A percentile compares a stretch with the other conserved stretches of the same genome.
Conservation (phyloP, 2,888 invertebrate genomes). For the Chloroclysta siterata region DNA sequence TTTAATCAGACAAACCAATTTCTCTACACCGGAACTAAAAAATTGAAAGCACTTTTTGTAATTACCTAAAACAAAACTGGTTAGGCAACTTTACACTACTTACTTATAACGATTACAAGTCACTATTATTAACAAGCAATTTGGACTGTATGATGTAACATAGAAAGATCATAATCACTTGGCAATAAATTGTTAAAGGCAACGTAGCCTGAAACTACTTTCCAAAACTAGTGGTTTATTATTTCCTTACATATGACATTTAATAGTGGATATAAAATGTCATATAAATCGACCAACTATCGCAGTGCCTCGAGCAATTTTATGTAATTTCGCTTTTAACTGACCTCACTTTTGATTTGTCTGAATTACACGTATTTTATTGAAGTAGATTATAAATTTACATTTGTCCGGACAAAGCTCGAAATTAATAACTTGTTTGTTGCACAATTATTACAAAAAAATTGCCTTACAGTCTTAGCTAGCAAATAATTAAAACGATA, state of each 20-base stretch:
- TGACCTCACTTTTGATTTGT: conserved; percentile 41
- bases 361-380: background rate
- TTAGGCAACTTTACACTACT: conserved; percentile 30
- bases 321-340: conserved; percentile 47
- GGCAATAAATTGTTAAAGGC: conserved; percentile 28
- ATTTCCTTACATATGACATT: conserved; percentile 45
- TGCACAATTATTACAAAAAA: too few relatives aligned
- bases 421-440: too few relatives aligned
- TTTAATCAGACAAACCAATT: conserved; percentile 17
- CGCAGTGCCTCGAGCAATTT: conserved; percentile 34
- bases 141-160: conserved; percentile 14
- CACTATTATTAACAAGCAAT: conserved; percentile 8
- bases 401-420: too few relatives aligned
- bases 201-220: conserved; percentile 48
- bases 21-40: conserved; percentile 50
- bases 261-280: conserved; percentile 34
- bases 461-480: background rate
- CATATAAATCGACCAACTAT: conserved; percentile 20
- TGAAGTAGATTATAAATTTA: background rate
- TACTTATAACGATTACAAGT: background rate
- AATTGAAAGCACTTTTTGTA: conserved; percentile 57
- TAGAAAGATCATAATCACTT: conserved; percentile 9
- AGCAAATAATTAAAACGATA: background rate
- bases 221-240: conserved; percentile 58
- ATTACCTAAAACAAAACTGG: conserved; percentile 47